Evolutionary conservation across 2,113 vertebrate species (phyloP).

Genomic region (Cyphotilapia sp.): DNA sequence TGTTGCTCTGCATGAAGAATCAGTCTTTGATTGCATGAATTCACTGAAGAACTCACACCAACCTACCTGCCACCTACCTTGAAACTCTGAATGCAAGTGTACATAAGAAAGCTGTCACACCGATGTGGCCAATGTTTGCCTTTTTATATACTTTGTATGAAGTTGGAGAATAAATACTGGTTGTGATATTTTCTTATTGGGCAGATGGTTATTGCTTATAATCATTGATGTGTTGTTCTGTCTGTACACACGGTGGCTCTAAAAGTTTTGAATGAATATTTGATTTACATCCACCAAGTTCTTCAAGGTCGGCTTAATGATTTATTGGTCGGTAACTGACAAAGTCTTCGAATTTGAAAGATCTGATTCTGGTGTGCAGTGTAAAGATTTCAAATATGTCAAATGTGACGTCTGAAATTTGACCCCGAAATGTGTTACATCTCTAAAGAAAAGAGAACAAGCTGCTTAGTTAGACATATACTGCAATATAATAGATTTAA

Average conservation of each 20-base stretch:
- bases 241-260: not conserved
- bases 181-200: not conserved
- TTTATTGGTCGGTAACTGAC: not conserved
- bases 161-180: not conserved
- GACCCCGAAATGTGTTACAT: not conserved
- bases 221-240: not conserved
- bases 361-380: rapidly evolving
- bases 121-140: not conserved
- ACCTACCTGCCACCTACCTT: not conserved
- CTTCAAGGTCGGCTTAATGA: not conserved
- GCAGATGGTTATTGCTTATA: not conserved
- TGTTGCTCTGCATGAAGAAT: not conserved
- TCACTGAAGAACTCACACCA: not conserved
- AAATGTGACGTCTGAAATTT: not conserved
- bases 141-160: not conserved
- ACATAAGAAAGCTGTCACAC: not conserved
- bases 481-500: not conserved
- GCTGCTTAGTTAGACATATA: rapidly evolving
- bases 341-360: not conserved
- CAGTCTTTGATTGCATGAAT: not conserved
- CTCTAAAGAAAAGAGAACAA: not conserved
- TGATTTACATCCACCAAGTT: not conserved
- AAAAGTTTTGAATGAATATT: not conserved
- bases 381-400: not conserved
- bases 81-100: not conserved